These are phyloP conservation scores for Sander lucioperca DNA, from an alignment of 2,113 vertebrate species.

Conservation along the genomic window DNA sequence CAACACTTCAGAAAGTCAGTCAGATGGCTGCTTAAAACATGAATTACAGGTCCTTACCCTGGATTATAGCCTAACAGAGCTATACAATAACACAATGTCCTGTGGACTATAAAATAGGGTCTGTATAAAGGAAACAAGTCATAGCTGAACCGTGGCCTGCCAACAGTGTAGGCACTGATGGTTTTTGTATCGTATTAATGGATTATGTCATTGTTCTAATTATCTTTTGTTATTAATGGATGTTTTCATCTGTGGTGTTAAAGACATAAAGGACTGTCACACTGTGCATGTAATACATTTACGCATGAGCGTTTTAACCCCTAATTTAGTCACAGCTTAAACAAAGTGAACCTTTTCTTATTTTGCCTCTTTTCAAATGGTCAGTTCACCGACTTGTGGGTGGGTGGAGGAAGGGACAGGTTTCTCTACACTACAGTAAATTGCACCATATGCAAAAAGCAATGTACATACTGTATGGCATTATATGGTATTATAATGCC, in stretches of 20 bases:
- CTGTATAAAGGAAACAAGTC: constrained; percentile 34
- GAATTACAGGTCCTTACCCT: constrained; percentile 47
- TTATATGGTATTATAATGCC: not conserved
- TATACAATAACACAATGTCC: constrained; percentile 35
- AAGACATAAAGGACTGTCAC: constrained; percentile 6
- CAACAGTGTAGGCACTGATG: constrained; percentile 28
- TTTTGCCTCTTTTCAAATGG: not conserved
- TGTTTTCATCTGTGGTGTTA: constrained; percentile 9
- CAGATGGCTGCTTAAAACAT: constrained; percentile 51
- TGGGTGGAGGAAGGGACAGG: constrained; percentile 13
- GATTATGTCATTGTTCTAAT: constrained; percentile 28
- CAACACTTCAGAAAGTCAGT: constrained; percentile 36
- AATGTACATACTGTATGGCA: not conserved
- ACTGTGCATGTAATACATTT: not conserved
- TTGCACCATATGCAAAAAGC: constrained; percentile 5
- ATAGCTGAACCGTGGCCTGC: constrained; percentile 1
- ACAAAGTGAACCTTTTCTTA: not conserved
- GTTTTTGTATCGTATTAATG: constrained; percentile 18
- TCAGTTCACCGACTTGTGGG: not conserved
- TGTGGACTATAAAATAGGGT: constrained; percentile 42
- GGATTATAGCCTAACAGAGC: constrained; percentile 56
- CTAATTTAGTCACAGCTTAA: constrained; percentile 4
- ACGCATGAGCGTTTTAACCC: not conserved
- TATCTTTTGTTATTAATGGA: not conserved
- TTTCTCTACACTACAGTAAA: not conserved